phyloP scores from a whole-genome alignment of 2,888 invertebrate species.

The Zelleria hepariella region DNA sequence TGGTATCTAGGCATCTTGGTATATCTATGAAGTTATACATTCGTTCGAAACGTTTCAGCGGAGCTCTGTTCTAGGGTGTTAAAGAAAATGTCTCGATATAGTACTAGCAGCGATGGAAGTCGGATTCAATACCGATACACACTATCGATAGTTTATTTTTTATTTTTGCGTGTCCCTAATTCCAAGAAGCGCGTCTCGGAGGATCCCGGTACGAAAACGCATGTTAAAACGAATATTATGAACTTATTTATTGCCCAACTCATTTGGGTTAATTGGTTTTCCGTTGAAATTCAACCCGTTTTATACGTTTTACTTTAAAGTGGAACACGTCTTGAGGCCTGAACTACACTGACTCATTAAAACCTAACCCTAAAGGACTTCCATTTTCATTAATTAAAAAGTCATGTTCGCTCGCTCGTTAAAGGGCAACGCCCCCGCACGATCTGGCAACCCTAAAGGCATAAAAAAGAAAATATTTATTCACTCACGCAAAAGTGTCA shows the following conservation, averaged over 20 bases:
- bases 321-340: background rate
- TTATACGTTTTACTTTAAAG: background rate
- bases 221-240: slow-evolving; percentile 2
- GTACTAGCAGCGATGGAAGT: too few relatives aligned
- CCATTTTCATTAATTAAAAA: background rate
- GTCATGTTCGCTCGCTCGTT: background rate
- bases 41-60: too few relatives aligned
- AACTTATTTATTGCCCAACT: background rate
- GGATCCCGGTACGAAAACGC: background rate
- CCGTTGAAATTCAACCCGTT: slow-evolving; percentile 1
- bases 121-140: too few relatives aligned
- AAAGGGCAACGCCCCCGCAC: background rate
- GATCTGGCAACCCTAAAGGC: background rate
- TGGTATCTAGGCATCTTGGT: too few relatives aligned
- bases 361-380: background rate
- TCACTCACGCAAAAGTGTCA: background rate
- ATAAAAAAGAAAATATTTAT: background rate
- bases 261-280: slow-evolving; percentile 7
- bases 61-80: too few relatives aligned
- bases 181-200: background rate
- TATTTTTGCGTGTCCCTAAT: too few relatives aligned
- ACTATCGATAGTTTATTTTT: too few relatives aligned
- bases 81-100: too few relatives aligned
- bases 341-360: background rate
- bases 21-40: too few relatives aligned